Percentiles rank a stretch among this genome's conserved stretches.
These are phyloP conservation scores for Mimachlamys varia DNA, from an alignment of 2,888 invertebrate species.

Conservation along the genomic window DNA sequence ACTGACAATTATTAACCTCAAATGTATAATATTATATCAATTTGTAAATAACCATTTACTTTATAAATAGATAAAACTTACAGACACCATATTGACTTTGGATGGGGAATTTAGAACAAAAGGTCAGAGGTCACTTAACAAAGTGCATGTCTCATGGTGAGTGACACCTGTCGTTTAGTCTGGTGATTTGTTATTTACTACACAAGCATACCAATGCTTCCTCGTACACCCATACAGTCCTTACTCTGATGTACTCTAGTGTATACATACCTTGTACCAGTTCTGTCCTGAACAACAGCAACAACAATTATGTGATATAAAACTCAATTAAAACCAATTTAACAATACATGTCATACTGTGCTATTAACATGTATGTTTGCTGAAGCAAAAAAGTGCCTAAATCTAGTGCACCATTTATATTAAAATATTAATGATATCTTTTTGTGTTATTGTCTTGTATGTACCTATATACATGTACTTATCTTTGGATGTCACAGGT, in stretches of 20 bases:
- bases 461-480: neutral
- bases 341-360: conserved; percentile 31
- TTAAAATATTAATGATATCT: conserved; percentile 20
- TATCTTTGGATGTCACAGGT: too few species aligned
- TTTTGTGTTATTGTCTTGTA: neutral
- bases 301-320: conserved; percentile 32
- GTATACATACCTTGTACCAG: neutral
- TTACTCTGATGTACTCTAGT: neutral
- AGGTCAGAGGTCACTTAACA: neutral
- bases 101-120: neutral
- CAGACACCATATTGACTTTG: neutral
- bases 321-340: conserved; percentile 22
- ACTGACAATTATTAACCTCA: neutral
- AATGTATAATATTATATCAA: neutral
- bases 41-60: neutral
- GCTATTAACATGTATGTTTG: conserved; percentile 31
- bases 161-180: neutral
- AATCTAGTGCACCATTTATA: conserved; percentile 18
- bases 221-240: neutral
- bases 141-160: neutral
- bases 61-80: neutral
- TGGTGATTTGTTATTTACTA: conserved; percentile 4
- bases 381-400: conserved; percentile 36
- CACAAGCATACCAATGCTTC: conserved; percentile 29
- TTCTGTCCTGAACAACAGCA: neutral